These are phyloP conservation scores for Rhinogobius similis DNA, from an alignment of 2,113 vertebrate species.

Conservation along the genomic window DNA sequence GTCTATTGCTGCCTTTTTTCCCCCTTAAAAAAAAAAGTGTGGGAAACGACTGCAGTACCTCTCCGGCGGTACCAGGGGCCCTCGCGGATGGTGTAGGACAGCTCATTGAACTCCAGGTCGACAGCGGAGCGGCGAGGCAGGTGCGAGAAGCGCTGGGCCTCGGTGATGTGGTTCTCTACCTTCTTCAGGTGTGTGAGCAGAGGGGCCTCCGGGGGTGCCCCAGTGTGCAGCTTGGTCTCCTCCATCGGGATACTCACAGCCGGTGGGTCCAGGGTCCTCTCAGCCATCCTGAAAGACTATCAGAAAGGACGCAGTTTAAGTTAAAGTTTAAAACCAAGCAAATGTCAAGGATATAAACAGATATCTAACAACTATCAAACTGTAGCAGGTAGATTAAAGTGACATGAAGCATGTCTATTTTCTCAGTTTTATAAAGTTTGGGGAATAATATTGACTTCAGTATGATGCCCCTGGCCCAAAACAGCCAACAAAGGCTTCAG, in stretches of 20 bases:
- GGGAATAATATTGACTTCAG: not conserved
- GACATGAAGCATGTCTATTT: no score
- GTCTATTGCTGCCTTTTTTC: no score
- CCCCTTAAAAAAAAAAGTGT: no score
- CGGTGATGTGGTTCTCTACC: constrained; percentile 98
- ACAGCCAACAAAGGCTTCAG: not conserved
- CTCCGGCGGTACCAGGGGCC: constrained; percentile 94
- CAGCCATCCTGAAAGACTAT: constrained; percentile 83
- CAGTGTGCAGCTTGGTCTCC: constrained; percentile 81
- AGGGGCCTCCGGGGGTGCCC: constrained; percentile 80
- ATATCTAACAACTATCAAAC: not conserved
- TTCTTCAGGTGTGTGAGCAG: constrained; percentile 96
- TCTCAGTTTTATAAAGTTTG: not conserved
- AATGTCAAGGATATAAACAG: not conserved
- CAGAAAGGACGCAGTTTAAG: not conserved
- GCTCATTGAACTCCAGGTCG: constrained; percentile 92
- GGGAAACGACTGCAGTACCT: constrained; percentile 81
- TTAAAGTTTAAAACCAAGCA: not conserved
- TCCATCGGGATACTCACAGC: constrained; percentile 89
- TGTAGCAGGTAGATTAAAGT: not conserved
- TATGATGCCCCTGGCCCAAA: not conserved
- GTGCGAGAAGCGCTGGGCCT: constrained; percentile 95
- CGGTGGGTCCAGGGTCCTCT: constrained; percentile 77
- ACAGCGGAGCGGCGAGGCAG: constrained; percentile 93
- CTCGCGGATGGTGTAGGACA: constrained; percentile 95